Conservation (phyloP, 2,888 invertebrate genomes). For the Seira ritae region DNA sequence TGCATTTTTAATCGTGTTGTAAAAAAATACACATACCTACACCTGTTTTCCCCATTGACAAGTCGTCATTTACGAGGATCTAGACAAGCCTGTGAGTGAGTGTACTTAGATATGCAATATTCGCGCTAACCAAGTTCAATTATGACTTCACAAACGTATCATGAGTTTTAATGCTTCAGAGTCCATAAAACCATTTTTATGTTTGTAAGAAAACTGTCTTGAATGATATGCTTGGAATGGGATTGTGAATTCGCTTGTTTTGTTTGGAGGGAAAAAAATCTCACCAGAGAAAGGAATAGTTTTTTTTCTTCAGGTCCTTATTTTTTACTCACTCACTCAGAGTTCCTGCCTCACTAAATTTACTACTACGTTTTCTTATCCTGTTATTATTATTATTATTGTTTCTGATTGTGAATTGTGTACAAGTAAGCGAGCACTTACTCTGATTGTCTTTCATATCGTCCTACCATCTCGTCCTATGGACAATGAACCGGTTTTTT, state of each 20-base stretch:
- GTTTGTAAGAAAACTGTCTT: not conserved
- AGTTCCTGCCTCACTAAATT: not conserved
- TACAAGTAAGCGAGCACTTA: conserved; percentile 24
- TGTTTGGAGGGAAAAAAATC: not conserved
- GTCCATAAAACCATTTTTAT: not conserved
- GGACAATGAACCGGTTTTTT: not conserved
- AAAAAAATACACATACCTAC: conserved; percentile 39
- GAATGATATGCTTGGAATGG: not conserved
- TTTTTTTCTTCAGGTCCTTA: not conserved
- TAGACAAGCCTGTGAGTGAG: not conserved
- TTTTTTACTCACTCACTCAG: not conserved
- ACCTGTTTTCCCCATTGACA: not conserved
- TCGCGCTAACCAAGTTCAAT: not conserved
- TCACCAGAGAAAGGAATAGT: not conserved
- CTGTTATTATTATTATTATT: not conserved
- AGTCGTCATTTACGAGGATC: not conserved
- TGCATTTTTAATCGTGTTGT: conserved; percentile 47
- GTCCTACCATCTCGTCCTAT: not conserved
- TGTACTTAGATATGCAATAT: not conserved
- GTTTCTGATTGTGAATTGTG: not conserved
- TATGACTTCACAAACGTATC: not conserved
- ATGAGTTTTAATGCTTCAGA: not conserved
- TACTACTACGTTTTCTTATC: not conserved
- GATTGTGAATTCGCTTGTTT: not conserved
- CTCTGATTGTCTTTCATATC: conserved; percentile 43